Evolutionary conservation across 2,888 invertebrate genomes (phyloP).

Genomic region (Sinopyrophorus schimmeli): DNA sequence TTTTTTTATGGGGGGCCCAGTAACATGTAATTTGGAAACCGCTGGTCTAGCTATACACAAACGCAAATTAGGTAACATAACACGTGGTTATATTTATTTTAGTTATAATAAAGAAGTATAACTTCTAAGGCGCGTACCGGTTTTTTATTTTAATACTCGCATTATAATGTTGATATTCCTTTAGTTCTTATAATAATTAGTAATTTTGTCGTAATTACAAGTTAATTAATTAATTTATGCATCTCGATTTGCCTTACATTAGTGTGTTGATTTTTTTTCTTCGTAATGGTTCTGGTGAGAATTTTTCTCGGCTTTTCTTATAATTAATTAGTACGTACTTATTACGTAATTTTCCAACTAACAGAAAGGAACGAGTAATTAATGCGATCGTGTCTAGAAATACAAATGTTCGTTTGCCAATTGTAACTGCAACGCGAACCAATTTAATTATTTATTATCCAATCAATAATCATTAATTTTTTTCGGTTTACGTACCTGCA

Average conservation of each 20-base stretch:
- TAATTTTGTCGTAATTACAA: constrained; percentile 3
- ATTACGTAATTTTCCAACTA: constrained; percentile 31
- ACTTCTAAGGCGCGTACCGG: too few species aligned
- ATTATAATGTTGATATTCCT: constrained; percentile 20
- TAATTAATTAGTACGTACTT: constrained; percentile 35
- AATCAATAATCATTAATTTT: constrained; percentile 27
- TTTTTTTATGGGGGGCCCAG: too few species aligned
- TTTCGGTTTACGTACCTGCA: constrained; percentile 16
- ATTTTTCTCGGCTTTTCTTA: constrained; percentile 30
- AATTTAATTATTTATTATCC: constrained; percentile 31
- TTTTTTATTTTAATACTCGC: too few species aligned
- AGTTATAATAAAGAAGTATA: too few species aligned
- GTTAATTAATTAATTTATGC: constrained; percentile 9
- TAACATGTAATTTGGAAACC: too few species aligned
- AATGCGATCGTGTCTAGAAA: constrained; percentile 34
- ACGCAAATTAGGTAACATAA: too few species aligned
- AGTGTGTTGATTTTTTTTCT: constrained; percentile 5
- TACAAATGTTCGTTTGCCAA: constrained; percentile 32
- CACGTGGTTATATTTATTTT: too few species aligned
- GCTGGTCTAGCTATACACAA: too few species aligned
- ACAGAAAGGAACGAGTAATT: constrained; percentile 33
- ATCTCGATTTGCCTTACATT: background rate
- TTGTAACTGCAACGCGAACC: constrained; percentile 23
- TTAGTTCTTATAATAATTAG: constrained; percentile 2
- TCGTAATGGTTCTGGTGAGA: background rate